Conservation (phyloP, 2,113 vertebrate species). For the Alligator mississippiensis region DNA sequence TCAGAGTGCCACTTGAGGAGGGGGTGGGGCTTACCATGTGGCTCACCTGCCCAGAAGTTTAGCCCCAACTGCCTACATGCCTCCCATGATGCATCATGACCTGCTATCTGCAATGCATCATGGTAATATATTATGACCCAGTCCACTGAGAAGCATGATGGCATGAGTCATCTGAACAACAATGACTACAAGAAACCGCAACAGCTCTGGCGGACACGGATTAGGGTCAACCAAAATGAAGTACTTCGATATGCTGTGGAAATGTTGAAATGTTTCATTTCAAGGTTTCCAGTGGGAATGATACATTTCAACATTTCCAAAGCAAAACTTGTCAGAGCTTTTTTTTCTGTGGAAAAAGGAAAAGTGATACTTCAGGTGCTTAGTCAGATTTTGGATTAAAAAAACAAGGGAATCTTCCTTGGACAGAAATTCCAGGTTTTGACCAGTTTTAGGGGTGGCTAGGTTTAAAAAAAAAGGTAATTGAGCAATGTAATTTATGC, state of each 20-base stretch:
- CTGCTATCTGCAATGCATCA: background rate
- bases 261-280: background rate
- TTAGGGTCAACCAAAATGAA: conserved; percentile 14
- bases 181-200: background rate
- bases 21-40: too few relatives aligned
- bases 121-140: background rate
- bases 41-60: too few relatives aligned
- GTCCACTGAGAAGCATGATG: background rate
- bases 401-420: background rate
- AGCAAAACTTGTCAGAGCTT: background rate
- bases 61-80: background rate
- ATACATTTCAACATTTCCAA: background rate
- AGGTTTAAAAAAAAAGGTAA: background rate
- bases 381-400: background rate
- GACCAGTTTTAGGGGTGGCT: background rate
- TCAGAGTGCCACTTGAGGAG: too few relatives aligned
- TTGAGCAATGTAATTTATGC: background rate
- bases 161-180: background rate
- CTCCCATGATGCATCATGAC: background rate
- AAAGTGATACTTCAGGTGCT: background rate
- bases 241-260: background rate
- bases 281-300: background rate
- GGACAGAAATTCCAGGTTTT: background rate
- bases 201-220: background rate
- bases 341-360: background rate